These are phyloP conservation scores for Colius striatus DNA, from an alignment of 2,113 vertebrate species.

Conservation along the genomic window DNA sequence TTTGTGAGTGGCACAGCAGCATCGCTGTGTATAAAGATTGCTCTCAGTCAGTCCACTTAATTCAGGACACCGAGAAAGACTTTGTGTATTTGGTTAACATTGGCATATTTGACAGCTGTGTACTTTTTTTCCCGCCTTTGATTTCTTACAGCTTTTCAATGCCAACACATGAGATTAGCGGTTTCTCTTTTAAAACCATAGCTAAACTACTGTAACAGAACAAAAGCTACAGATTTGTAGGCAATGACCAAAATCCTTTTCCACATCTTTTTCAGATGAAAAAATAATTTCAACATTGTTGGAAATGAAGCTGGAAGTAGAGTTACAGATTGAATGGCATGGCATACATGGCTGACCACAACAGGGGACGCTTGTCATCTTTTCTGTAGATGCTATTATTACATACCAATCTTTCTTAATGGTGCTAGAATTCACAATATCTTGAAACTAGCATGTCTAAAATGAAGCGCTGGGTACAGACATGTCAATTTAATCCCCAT, in stretches of 20 bases:
- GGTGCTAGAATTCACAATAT: not conserved
- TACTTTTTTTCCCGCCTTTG: not conserved
- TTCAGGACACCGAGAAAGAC: not conserved
- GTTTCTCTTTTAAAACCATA: not conserved
- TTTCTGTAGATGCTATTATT: not conserved
- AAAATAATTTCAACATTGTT: not conserved
- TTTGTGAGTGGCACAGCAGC: not conserved
- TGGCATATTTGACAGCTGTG: not conserved
- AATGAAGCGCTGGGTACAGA: not conserved
- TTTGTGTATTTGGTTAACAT: not conserved
- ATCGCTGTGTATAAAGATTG: not conserved
- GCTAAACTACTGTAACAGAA: not conserved
- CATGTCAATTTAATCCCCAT: not conserved
- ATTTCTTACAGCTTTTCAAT: not conserved
- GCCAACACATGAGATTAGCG: not conserved
- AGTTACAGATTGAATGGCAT: not conserved
- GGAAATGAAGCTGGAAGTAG: not conserved
- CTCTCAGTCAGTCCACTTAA: not conserved
- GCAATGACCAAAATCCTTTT: not conserved
- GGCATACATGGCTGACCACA: not conserved
- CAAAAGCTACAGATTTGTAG: not conserved
- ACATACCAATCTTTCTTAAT: not conserved
- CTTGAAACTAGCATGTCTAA: not conserved
- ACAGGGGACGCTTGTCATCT: not conserved
- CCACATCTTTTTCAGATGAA: not conserved